phyloP scores from a whole-genome alignment of 92 coral and sea anemone species.

The Phenganax stokvisi region DNA sequence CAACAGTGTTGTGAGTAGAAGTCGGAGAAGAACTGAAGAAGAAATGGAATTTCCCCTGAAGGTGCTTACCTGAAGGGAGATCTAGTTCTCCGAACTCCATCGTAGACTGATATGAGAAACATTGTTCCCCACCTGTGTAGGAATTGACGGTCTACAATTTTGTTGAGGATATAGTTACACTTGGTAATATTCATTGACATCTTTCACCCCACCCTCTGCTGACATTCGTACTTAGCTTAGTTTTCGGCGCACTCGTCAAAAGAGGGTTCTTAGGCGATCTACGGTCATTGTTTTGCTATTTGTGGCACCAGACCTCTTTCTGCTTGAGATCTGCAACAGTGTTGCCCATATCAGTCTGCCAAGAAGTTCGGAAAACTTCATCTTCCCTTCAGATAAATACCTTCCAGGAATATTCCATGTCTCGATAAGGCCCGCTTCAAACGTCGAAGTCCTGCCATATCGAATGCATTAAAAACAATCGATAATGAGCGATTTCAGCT shows the following conservation, averaged over 20 bases:
- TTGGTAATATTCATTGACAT: not conserved
- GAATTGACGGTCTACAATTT: not conserved
- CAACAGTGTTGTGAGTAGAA: constrained; percentile 28
- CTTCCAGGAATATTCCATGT: constrained; percentile 19
- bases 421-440: not conserved
- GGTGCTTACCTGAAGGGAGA: constrained; percentile 26
- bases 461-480: no score
- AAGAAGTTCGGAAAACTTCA: not conserved
- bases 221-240: not conserved
- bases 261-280: not conserved
- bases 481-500: no score
- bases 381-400: not conserved
- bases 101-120: constrained; percentile 31
- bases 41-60: constrained; percentile 24
- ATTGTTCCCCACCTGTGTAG: constrained; percentile 15
- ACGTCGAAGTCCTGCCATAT: no score
- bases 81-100: constrained; percentile 26
- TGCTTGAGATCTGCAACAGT: constrained; percentile 1
- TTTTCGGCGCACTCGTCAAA: not conserved
- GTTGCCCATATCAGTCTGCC: not conserved
- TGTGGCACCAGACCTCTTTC: not conserved
- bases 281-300: not conserved
- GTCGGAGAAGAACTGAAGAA: constrained; percentile 33
- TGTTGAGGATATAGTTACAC: not conserved
- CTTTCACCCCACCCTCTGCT: not conserved